A percentile compares a stretch with the other conserved stretches of the same genome.
phyloP scores from a whole-genome alignment of 37 sponge, comb jelly and placozoan species.

The Mnemiopsis leidyi region DNA sequence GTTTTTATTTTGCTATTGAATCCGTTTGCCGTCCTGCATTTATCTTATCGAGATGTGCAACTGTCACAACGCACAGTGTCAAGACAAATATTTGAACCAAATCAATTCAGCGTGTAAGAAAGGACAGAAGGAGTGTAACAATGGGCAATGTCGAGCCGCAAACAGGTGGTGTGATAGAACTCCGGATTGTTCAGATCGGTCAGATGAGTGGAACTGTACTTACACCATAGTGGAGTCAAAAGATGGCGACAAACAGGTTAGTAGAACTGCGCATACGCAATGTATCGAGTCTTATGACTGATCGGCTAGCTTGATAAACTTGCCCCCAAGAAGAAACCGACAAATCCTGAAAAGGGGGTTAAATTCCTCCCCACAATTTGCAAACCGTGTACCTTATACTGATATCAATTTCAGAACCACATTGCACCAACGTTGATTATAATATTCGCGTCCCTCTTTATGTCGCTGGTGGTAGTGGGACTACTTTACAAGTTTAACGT shows the following conservation, averaged over 20 bases:
- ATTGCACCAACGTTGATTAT: conserved; percentile 13
- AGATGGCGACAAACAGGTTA: background rate
- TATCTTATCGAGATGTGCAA: background rate
- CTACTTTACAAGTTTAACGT: conserved; percentile 8
- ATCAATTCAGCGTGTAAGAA: background rate
- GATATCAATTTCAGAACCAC: background rate
- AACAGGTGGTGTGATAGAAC: conserved; percentile 14
- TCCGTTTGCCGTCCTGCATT: background rate
- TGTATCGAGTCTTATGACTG: no score
- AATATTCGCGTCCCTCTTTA: conserved; percentile 6
- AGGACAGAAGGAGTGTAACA: conserved; percentile 7
- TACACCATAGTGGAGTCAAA: background rate
- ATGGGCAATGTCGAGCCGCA: conserved; percentile 29
- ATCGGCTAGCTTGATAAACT: no score
- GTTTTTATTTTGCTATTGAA: background rate
- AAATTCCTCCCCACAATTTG: no score
- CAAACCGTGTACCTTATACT: no score
- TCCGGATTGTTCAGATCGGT: conserved; percentile 26
- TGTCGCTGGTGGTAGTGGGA: background rate
- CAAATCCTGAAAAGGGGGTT: no score
- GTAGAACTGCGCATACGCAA: no score
- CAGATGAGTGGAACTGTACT: conserved; percentile 39
- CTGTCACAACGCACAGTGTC: background rate
- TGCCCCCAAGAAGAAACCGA: no score
- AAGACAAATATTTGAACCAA: background rate